phyloP scores from a whole-genome alignment of 2,113 vertebrate species.

The Todiramphus saurophagus region DNA sequence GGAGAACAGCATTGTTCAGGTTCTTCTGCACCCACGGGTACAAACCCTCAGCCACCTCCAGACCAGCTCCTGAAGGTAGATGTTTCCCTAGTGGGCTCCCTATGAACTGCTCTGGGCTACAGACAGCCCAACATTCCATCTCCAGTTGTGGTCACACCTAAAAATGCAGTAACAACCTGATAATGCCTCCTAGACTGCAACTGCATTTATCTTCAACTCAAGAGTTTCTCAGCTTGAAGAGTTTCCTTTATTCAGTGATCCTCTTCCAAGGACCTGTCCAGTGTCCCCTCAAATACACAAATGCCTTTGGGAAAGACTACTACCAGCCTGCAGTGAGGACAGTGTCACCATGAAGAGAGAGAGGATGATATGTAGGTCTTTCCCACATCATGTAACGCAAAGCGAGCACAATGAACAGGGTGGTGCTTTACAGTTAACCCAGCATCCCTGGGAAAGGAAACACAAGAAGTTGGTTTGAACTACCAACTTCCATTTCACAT shows the following conservation, averaged over 20 bases:
- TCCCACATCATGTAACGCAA: neutral
- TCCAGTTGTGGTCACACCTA: neutral
- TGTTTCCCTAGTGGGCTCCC: neutral
- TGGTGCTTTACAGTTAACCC: neutral
- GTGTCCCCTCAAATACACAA: neutral
- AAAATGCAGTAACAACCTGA: neutral
- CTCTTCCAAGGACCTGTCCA: neutral
- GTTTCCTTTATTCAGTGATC: neutral
- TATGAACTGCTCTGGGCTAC: neutral
- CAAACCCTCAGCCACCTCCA: neutral
- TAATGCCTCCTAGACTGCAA: neutral
- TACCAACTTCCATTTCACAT: neutral
- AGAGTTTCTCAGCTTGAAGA: neutral
- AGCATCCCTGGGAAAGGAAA: neutral
- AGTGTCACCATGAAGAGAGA: neutral
- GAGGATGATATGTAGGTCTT: accelerated
- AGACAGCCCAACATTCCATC: neutral
- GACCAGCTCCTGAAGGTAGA: neutral
- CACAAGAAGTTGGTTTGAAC: neutral
- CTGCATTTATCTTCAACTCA: neutral
- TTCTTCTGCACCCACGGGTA: neutral
- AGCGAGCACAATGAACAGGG: neutral
- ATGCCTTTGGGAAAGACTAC: neutral
- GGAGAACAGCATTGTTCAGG: neutral
- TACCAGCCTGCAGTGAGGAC: neutral